Percentiles rank a stretch among this genome's conserved stretches.
Evolutionary conservation across 2,888 invertebrate species (phyloP).

Genomic region (Stictocephala bisonia): DNA sequence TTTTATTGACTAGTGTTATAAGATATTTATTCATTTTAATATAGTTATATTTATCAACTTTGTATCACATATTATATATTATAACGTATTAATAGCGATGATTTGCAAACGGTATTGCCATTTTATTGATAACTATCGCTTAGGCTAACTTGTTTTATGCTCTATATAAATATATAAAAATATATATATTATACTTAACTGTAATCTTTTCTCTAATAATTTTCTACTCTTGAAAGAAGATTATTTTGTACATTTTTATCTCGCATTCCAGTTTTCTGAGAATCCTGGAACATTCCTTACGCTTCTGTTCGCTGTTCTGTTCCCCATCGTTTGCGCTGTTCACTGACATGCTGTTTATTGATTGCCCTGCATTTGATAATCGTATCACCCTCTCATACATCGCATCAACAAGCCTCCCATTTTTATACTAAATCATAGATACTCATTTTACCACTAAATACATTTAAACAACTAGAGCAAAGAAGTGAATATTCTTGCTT

Average conservation of each 20-base stretch:
- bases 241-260: conserved; percentile 52
- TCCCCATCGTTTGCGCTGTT: conserved; percentile 22
- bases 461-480: conserved; percentile 53
- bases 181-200: conserved; percentile 51
- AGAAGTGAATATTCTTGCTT: conserved; percentile 57
- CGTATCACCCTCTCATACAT: conserved; percentile 6
- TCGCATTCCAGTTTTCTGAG: conserved; percentile 49
- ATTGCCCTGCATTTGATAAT: conserved; percentile 37
- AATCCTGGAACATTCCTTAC: conserved; percentile 47
- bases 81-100: conserved; percentile 41
- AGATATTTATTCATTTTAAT: conserved; percentile 54
- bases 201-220: conserved; percentile 47
- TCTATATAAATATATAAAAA: conserved; percentile 50
- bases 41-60: conserved; percentile 52
- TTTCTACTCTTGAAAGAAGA: conserved; percentile 52
- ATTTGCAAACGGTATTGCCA: conserved; percentile 38
- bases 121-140: conserved; percentile 44
- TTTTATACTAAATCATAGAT: conserved; percentile 44
- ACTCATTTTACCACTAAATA: conserved; percentile 51
- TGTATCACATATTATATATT: conserved; percentile 48
- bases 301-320: conserved; percentile 20
- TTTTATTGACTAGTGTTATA: conserved; percentile 53
- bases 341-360: conserved; percentile 12
- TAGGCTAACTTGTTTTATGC: conserved; percentile 54
- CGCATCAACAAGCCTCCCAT: conserved; percentile 24